Conservation (phyloP, 2,113 vertebrate genomes). For the Elgaria multicarinata region DNA sequence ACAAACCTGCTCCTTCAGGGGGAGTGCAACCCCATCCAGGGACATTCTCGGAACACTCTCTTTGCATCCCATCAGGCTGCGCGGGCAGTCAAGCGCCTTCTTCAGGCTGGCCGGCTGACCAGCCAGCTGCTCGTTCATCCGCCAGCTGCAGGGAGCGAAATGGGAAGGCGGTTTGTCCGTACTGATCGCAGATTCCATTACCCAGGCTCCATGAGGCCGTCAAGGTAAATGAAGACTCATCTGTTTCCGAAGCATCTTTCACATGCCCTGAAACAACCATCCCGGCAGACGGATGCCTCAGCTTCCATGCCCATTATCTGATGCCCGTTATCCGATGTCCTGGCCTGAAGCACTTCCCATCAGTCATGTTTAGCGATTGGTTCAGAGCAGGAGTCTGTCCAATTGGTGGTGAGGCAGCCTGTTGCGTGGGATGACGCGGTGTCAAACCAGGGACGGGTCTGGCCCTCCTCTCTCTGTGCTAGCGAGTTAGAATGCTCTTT, state of each 20-base stretch:
- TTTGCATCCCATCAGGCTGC: neutral
- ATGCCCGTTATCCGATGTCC: slow-evolving; percentile 68
- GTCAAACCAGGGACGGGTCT: neutral
- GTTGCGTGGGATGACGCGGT: neutral
- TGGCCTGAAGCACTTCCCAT: slow-evolving; percentile 58
- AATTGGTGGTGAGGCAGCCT: neutral
- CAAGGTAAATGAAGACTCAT: slow-evolving; percentile 61
- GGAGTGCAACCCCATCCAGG: too few relatives aligned
- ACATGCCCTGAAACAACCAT: slow-evolving; percentile 69
- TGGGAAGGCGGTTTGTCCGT: neutral
- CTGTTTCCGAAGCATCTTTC: slow-evolving; percentile 62
- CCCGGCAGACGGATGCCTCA: slow-evolving; percentile 63
- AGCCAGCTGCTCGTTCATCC: neutral
- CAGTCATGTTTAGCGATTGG: slow-evolving; percentile 65
- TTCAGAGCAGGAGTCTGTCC: neutral
- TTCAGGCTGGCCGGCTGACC: slow-evolving; percentile 20
- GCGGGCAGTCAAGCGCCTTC: neutral
- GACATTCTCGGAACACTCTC: too few relatives aligned
- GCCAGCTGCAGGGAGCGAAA: neutral
- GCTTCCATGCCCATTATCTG: slow-evolving; percentile 71
- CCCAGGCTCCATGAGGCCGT: neutral
- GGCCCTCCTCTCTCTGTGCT: neutral
- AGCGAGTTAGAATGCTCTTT: neutral
- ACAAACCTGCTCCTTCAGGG: too few relatives aligned
- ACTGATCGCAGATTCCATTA: neutral